phyloP scores from a whole-genome alignment of 2,113 vertebrate species.

The Ictidomys tridecemlineatus region DNA sequence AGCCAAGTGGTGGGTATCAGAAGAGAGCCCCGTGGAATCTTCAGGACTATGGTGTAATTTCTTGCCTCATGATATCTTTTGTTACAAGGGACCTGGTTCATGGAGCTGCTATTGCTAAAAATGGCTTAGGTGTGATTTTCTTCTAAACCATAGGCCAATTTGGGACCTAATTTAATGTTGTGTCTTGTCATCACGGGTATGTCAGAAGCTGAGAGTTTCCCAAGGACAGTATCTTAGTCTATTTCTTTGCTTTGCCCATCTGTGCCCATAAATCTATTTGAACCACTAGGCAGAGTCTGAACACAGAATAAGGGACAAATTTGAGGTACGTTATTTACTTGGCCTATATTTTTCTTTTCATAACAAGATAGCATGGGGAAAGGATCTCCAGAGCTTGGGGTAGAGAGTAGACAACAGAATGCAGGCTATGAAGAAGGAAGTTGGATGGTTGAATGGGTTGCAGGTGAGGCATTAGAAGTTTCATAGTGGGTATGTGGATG shows the following conservation, averaged over 20 bases:
- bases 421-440: neutral
- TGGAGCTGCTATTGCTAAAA: slow-evolving; percentile 73
- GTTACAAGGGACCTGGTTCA: slow-evolving; percentile 43
- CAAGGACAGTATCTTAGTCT: slow-evolving; percentile 52
- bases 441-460: neutral
- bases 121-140: slow-evolving; percentile 80
- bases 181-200: slow-evolving; percentile 54
- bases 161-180: slow-evolving; percentile 66
- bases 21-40: neutral
- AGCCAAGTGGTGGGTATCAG: neutral
- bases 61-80: slow-evolving; percentile 47
- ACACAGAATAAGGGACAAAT: neutral
- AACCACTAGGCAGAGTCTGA: neutral
- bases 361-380: neutral
- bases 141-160: slow-evolving; percentile 56
- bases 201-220: slow-evolving; percentile 57
- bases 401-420: neutral
- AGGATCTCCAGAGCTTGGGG: neutral
- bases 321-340: neutral
- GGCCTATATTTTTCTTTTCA: slow-evolving; percentile 5
- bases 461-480: neutral
- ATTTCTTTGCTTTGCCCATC: neutral
- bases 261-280: neutral
- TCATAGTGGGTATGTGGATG: neutral
- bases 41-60: neutral